Evolutionary conservation across 2,797 vertebrate genomes (phyloP).

Genomic region (Rhincodon typus): DNA sequence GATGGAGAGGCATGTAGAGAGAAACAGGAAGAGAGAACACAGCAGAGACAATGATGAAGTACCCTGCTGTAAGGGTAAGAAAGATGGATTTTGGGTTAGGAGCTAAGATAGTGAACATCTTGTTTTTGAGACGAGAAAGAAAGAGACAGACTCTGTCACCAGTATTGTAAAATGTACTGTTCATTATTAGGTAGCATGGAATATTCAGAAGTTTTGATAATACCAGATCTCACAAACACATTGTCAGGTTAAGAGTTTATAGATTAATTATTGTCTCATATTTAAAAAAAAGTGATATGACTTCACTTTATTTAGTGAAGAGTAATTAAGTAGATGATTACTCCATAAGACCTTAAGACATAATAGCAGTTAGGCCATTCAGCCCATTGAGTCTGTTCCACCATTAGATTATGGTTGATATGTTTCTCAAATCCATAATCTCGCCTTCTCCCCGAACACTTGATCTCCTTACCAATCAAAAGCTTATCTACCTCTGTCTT

Average conservation of each 20-base stretch:
- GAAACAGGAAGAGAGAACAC: not conserved
- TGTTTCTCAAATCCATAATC: no score
- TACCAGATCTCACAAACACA: not conserved
- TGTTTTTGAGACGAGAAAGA: not conserved
- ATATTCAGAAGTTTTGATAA: not conserved
- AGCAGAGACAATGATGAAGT: not conserved
- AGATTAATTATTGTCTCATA: not conserved
- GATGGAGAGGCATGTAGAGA: not conserved
- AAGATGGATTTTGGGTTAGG: not conserved
- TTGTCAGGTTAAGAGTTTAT: not conserved
- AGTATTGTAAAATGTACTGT: not conserved
- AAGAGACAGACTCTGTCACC: not conserved
- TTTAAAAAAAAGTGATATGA: not conserved
- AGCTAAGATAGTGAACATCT: not conserved
- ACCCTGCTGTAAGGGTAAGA: not conserved
- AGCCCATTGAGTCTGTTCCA: no score
- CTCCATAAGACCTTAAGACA: no score
- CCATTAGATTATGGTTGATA: no score
- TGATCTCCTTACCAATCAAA: no score
- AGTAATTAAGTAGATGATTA: not conserved
- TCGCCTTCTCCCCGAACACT: no score
- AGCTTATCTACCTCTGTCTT: no score
- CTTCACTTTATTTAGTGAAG: not conserved
- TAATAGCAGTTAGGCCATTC: no score
- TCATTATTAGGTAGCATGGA: not conserved